Evolutionary conservation across 2,888 invertebrate genomes (phyloP), one percentile per base, ranked within the genome.

Genomic region (Cremastinae sp.): DNA sequence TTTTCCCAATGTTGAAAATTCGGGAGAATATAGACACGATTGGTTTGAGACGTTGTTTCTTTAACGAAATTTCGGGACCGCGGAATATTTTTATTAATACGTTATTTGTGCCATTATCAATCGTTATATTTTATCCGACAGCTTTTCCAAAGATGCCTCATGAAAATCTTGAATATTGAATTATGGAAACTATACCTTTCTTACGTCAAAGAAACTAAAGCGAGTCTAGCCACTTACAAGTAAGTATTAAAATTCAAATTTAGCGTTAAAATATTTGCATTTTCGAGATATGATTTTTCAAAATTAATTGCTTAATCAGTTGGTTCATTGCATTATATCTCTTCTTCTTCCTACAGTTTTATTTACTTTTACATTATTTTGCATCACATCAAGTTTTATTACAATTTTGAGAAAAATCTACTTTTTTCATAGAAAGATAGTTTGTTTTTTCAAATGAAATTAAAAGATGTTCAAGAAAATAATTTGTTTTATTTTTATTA

Each of bases 101-200:
- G 58, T 38, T 53, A 71, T 58, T 62, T 73, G 45, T 75, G 34
- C 75, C 74, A 81, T 70, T 51, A 59, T 78, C 62, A 74, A 62
- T 78, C 81, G 58, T 77, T 71, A 80, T 83, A 77, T 85, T 85
- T 90, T 90, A 88, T 87, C 88, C 84, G 81, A 90, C 91, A 98
- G 96, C 93, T 99, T 82, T 99, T 99, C 92, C 97, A 98, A 92
- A 93, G 98, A 82, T 99, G 98, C 90, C 93, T 99, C 71, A 97
- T 98, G 92, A 98, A 98, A 93, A 98, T 99, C 81, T 93, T 99
- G 75, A 98, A 99, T 91, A 99, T 99, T 80, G 99, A 99, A 90
- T 91, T 99, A 79, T 99, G 99, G 99, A 96, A 98, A 89, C 93
- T 98, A 66, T 99, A 99, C 91, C 93, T 99, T 75, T 95, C 95